A percentile compares a stretch with the other conserved stretches of the same genome.
Evolutionary conservation across 2,113 vertebrate genomes (phyloP).

Genomic region (Eptesicus fuscus): DNA sequence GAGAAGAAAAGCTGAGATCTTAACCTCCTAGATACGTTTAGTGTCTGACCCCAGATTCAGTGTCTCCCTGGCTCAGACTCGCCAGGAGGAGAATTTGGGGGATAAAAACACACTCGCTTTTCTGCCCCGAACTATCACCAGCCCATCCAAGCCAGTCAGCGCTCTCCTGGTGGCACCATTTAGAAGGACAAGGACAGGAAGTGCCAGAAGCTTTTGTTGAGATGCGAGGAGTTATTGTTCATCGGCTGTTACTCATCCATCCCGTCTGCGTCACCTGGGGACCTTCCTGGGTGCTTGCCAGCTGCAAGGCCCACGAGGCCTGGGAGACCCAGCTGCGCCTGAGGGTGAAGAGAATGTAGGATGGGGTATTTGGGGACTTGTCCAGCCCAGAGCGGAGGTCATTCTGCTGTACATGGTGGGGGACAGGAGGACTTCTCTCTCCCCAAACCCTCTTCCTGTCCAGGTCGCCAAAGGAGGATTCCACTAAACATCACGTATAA

Average conservation of each 20-base stretch:
- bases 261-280: not conserved
- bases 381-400: not conserved
- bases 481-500: too few species aligned
- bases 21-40: not conserved
- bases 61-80: not conserved
- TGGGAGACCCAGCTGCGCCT: not conserved
- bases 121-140: not conserved
- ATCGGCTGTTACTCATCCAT: not conserved
- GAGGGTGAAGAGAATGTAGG: not conserved
- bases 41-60: not conserved
- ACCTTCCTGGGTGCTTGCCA: not conserved
- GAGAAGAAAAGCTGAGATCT: not conserved
- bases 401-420: too few species aligned
- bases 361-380: not conserved
- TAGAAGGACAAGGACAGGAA: not conserved
- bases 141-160: not conserved
- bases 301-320: accelerated
- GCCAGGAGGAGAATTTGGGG: not conserved
- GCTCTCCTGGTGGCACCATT: not conserved
- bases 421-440: not conserved
- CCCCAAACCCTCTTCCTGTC: not conserved
- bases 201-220: not conserved
- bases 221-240: not conserved
- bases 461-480: not conserved
- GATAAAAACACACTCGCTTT: not conserved